Conservation (phyloP, 2,888 invertebrate genomes). For the Pandemis cinnamomeana region DNA sequence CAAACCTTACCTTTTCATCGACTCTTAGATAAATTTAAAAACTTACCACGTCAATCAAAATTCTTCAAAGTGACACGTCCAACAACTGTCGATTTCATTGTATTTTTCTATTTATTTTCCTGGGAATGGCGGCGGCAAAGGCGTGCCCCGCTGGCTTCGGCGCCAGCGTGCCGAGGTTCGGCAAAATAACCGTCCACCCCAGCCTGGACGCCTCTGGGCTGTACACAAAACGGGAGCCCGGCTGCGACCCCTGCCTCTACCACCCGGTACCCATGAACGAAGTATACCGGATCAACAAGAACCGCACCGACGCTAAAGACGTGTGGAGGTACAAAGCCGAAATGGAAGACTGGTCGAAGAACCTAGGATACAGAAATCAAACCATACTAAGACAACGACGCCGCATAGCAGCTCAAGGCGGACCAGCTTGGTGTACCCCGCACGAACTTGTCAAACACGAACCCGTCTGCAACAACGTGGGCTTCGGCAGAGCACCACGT, state of each 20-base stretch:
- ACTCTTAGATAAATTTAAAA: neutral
- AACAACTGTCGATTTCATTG: neutral
- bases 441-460: constrained; percentile 4
- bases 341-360: constrained; percentile 34
- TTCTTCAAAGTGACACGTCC: neutral
- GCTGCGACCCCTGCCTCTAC: constrained; percentile 27
- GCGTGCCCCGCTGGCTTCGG: constrained; percentile 9
- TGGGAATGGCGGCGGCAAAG: neutral
- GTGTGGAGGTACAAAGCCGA: constrained; percentile 31
- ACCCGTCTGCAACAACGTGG: constrained; percentile 33
- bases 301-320: constrained; percentile 2
- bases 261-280: constrained; percentile 18
- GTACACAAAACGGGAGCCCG: neutral
- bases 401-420: constrained; percentile 16
- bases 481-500: constrained; percentile 61
- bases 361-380: constrained; percentile 31
- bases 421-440: constrained; percentile 28
- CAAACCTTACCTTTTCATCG: neutral
- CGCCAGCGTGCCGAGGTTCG: constrained; percentile 4
- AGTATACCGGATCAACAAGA: constrained; percentile 2
- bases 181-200: constrained; percentile 21
- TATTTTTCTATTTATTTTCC: neutral
- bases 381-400: constrained; percentile 11
- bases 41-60: neutral
- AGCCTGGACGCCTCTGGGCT: constrained; percentile 17